Evolutionary conservation across 2,888 invertebrate species (phyloP).

Genomic region (Teleogryllus oceanicus): DNA sequence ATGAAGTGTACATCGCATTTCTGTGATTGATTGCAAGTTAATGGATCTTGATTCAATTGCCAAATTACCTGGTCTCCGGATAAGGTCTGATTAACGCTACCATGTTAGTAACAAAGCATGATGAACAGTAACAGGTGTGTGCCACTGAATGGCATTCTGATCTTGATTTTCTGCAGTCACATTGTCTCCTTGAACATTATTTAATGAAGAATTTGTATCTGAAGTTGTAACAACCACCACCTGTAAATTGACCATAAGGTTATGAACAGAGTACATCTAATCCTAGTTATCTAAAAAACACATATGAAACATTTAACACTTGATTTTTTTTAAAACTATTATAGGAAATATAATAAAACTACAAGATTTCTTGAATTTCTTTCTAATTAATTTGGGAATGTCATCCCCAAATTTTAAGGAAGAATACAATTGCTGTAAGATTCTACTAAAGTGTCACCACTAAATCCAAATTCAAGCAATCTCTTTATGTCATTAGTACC

Average conservation of each 20-base stretch:
- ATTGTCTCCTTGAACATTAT: conserved; percentile 31
- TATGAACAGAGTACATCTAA: not conserved
- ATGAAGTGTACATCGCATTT: not conserved
- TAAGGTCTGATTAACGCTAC: conserved; percentile 41
- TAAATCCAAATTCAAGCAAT: too few relatives aligned
- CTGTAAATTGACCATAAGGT: conserved; percentile 26
- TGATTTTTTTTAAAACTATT: too few relatives aligned
- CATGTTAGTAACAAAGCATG: conserved; percentile 48
- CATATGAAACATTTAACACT: too few relatives aligned
- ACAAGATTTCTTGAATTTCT: too few relatives aligned
- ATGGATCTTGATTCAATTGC: conserved; percentile 61
- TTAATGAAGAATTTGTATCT: not conserved
- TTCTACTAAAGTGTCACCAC: too few relatives aligned
- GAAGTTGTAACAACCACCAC: conserved; percentile 31
- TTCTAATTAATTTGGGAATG: too few relatives aligned
- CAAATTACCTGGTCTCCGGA: conserved; percentile 54
- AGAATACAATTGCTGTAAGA: too few relatives aligned
- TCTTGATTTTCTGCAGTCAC: conserved; percentile 43
- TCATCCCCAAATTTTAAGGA: too few relatives aligned
- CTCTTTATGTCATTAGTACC: too few relatives aligned
- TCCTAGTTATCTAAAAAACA: conserved; percentile 18
- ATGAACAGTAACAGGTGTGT: conserved; percentile 55
- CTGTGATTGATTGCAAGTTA: not conserved
- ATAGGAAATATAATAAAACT: too few relatives aligned
- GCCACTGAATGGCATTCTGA: conserved; percentile 57